phyloP scores from a whole-genome alignment of 2,797 vertebrate species.

The Eulemur rubriventer region DNA sequence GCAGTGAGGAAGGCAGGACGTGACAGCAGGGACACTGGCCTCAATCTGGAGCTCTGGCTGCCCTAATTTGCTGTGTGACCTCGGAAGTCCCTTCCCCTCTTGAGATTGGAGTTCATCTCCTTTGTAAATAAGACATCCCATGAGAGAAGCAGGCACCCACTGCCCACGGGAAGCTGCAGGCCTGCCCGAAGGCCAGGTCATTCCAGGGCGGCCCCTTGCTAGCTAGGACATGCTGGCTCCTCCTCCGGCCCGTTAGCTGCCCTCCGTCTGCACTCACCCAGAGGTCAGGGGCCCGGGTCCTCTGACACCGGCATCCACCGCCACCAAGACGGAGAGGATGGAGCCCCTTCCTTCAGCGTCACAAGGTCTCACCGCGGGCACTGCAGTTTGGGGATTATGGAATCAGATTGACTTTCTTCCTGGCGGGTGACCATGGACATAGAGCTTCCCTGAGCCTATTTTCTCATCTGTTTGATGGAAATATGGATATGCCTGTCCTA shows the following conservation, averaged over 20 bases:
- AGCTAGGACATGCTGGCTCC: not conserved
- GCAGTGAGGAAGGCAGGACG: not conserved
- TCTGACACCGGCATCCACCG: not conserved
- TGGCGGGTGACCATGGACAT: not conserved
- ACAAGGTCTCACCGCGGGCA: not conserved
- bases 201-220: not conserved
- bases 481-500: accelerated
- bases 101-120: not conserved
- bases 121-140: not conserved
- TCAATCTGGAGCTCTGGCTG: not conserved
- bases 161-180: not conserved
- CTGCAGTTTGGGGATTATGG: no score
- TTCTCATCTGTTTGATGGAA: not conserved
- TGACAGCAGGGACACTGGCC: not conserved
- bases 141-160: accelerated
- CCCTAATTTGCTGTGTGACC: not conserved
- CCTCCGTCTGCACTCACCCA: not conserved
- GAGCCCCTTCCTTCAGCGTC: not conserved
- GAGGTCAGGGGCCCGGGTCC: not conserved
- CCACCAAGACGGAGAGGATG: not conserved
- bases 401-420: not conserved
- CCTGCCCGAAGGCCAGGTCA: accelerated
- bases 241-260: accelerated
- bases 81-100: not conserved
- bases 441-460: not conserved